A percentile compares a stretch with the other conserved stretches of the same genome.
These are phyloP conservation scores for Taenioides sp. DNA, from an alignment of 2,797 vertebrate genomes.

Conservation along the genomic window DNA sequence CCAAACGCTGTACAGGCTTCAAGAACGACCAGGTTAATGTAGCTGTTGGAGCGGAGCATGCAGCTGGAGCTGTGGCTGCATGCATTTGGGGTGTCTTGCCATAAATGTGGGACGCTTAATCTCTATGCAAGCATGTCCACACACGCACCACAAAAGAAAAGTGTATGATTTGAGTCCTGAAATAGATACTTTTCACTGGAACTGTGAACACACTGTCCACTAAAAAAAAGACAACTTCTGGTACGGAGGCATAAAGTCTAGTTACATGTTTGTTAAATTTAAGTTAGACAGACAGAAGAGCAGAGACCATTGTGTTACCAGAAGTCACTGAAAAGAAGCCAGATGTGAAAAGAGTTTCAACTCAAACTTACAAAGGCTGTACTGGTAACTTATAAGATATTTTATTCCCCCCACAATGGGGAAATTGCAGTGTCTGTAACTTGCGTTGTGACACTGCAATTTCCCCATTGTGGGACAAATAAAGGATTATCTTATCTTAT, in stretches of 20 bases:
- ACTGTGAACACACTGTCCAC: background rate
- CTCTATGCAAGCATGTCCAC: conserved; percentile 13
- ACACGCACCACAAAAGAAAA: conserved; percentile 1
- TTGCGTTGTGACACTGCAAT: no score
- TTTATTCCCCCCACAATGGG: no score
- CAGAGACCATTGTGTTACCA: conserved; percentile 25
- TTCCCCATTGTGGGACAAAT: no score
- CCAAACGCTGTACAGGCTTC: no score
- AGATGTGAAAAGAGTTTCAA: background rate
- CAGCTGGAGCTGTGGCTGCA: background rate
- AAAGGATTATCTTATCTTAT: no score
- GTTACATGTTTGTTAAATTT: conserved; percentile 12
- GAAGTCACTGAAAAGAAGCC: conserved; percentile 1
- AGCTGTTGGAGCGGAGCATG: no score
- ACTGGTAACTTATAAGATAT: conserved; percentile 16
- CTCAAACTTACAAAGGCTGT: conserved; percentile 13
- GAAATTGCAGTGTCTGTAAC: no score
- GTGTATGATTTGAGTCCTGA: background rate
- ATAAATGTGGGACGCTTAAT: conserved; percentile 14
- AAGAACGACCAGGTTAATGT: no score
- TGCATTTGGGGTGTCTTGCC: conserved; percentile 22
- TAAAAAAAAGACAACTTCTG: background rate
- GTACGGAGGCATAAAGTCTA: background rate
- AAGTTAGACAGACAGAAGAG: conserved; percentile 18
- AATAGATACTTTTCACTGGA: conserved; percentile 1